phyloP scores from a whole-genome alignment of 2,797 vertebrate genomes.

The Trematomus bernacchii region DNA sequence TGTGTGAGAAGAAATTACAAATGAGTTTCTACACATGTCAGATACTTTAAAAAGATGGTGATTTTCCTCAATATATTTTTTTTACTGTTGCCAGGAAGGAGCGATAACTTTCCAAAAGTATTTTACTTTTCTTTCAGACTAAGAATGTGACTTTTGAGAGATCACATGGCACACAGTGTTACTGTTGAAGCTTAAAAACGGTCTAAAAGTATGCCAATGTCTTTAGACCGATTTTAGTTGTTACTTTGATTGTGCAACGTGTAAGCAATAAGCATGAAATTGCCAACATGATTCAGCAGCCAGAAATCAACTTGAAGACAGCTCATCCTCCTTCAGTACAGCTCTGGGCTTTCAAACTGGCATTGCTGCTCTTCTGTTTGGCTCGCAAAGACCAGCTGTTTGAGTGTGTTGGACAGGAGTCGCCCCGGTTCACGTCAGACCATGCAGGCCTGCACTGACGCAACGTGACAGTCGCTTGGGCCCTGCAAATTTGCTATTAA shows the following conservation, averaged over 20 bases:
- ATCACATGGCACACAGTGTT: background rate
- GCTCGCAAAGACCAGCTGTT: constrained; percentile 55
- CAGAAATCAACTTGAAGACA: constrained; percentile 47
- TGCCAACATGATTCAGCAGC: constrained; percentile 57
- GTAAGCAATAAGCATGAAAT: constrained; percentile 7
- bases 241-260: constrained; percentile 30
- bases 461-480: constrained; percentile 69
- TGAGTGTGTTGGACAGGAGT: constrained; percentile 40
- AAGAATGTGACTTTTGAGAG: background rate
- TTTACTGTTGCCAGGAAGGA: constrained; percentile 11
- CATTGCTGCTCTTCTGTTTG: constrained; percentile 32
- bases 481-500: constrained; percentile 71
- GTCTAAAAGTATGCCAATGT: constrained; percentile 15
- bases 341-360: constrained; percentile 44
- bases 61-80: constrained; percentile 12
- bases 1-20: constrained; percentile 1
- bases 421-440: constrained; percentile 51
- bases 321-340: constrained; percentile 31
- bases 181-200: constrained; percentile 6
- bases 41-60: constrained; percentile 22
- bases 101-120: constrained; percentile 1
- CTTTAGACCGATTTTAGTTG: background rate
- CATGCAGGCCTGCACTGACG: constrained; percentile 64
- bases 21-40: constrained; percentile 2
- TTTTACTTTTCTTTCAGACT: background rate